phyloP scores from a whole-genome alignment of 1,140 invertebrate species.

The Aphelenchoides avenae region DNA sequence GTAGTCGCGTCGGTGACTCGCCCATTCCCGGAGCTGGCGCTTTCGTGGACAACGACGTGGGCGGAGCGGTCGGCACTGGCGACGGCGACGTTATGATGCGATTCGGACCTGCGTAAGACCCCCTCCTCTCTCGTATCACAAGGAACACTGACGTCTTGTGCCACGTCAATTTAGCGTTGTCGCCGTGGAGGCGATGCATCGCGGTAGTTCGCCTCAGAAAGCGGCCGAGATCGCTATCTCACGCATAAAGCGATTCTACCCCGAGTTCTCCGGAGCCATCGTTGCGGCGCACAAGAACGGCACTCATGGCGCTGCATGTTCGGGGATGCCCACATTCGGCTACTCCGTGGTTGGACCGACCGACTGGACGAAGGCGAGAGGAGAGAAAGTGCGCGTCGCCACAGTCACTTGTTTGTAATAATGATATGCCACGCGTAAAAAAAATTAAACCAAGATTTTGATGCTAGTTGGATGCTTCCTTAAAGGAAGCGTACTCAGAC shows the following conservation, averaged over 20 bases:
- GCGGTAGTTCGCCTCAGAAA: constrained; percentile 67
- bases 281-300: constrained; percentile 41
- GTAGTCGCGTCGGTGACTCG: constrained; percentile 83
- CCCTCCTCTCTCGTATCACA: too few relatives aligned
- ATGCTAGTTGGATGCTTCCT: too few relatives aligned
- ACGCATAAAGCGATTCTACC: constrained; percentile 45
- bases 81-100: constrained; percentile 95
- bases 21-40: constrained; percentile 87
- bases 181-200: constrained; percentile 80
- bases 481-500: too few relatives aligned
- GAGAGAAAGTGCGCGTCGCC: not conserved
- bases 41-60: constrained; percentile 82
- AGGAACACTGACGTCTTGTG: not conserved
- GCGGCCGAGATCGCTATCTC: constrained; percentile 47
- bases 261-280: constrained; percentile 51
- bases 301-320: constrained; percentile 45
- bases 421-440: too few relatives aligned
- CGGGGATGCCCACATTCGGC: constrained; percentile 34
- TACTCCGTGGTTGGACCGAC: constrained; percentile 35
- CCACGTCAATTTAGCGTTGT: constrained; percentile 69
- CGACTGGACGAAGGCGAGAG: too few relatives aligned
- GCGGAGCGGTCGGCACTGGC: constrained; percentile 86
- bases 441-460: too few relatives aligned
- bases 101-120: constrained; percentile 77
- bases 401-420: not conserved